Evolutionary conservation across 2,113 vertebrate genomes (phyloP).

Genomic region (Haemorhous mexicanus): DNA sequence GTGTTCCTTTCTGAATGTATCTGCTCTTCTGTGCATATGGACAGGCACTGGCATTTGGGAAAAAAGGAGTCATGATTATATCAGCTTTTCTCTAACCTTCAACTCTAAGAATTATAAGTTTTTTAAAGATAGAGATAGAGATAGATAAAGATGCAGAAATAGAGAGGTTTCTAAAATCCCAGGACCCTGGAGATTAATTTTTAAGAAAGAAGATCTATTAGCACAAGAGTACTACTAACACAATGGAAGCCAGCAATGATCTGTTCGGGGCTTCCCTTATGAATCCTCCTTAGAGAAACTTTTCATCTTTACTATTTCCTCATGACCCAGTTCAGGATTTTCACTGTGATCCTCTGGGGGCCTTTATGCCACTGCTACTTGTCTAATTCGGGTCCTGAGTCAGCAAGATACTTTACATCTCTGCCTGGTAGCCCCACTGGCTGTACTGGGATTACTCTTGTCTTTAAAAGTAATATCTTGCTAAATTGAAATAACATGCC

Average conservation of each 20-base stretch:
- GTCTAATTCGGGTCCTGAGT: conserved; percentile 55
- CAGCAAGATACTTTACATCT: conserved; percentile 41
- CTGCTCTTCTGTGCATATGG: background rate
- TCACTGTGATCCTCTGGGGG: conserved; percentile 42
- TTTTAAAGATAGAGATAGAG: background rate
- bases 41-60: background rate
- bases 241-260: conserved; percentile 47
- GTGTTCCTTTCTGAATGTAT: background rate
- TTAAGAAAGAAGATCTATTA: conserved; percentile 16
- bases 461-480: conserved; percentile 43
- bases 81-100: background rate
- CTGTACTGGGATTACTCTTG: conserved; percentile 37
- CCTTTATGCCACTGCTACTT: conserved; percentile 30
- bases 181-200: conserved; percentile 25
- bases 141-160: background rate
- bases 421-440: conserved; percentile 34
- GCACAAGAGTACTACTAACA: background rate
- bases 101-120: background rate
- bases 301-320: conserved; percentile 67
- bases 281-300: conserved; percentile 58
- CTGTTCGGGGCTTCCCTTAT: conserved; percentile 11
- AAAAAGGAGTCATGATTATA: background rate
- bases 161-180: conserved; percentile 37
- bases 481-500: conserved; percentile 49
- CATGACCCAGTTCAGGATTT: conserved; percentile 62